Conservation (phyloP, 2,888 invertebrate genomes). For the Leucoptera coffeella region DNA sequence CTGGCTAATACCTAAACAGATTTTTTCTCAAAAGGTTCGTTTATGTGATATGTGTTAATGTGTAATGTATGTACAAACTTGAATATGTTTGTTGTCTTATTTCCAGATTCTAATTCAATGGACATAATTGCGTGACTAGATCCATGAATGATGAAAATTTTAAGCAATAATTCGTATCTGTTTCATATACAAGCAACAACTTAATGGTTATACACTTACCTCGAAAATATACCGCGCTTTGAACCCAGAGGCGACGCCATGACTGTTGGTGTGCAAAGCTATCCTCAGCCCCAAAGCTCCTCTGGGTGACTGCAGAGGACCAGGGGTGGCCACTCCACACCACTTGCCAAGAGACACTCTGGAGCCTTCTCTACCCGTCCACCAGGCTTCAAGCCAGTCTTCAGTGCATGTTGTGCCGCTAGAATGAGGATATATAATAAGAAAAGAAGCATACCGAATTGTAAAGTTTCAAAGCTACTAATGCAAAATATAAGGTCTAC, state of each 20-base stretch:
- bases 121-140: too few relatives aligned
- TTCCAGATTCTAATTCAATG: too few relatives aligned
- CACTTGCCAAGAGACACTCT: constrained; percentile 86
- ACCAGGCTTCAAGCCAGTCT: constrained; percentile 92
- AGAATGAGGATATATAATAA: constrained; percentile 7
- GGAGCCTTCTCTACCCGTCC: constrained; percentile 75
- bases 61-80: too few relatives aligned
- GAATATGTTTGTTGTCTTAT: too few relatives aligned
- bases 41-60: too few relatives aligned
- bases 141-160: too few relatives aligned
- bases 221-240: constrained; percentile 94
- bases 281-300: constrained; percentile 85
- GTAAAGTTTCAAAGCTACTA: too few relatives aligned
- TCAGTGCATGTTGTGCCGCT: constrained; percentile 77
- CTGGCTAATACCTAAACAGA: too few relatives aligned
- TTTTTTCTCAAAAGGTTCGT: too few relatives aligned
- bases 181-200: too few relatives aligned
- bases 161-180: too few relatives aligned
- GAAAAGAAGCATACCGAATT: background rate
- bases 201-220: constrained; percentile 18
- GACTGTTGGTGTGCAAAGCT: constrained; percentile 80
- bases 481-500: too few relatives aligned
- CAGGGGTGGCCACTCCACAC: constrained; percentile 87
- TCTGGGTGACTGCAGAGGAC: constrained; percentile 88
- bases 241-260: constrained; percentile 90